Conservation (phyloP, 2,113 vertebrate genomes). For the Murina feae region DNA sequence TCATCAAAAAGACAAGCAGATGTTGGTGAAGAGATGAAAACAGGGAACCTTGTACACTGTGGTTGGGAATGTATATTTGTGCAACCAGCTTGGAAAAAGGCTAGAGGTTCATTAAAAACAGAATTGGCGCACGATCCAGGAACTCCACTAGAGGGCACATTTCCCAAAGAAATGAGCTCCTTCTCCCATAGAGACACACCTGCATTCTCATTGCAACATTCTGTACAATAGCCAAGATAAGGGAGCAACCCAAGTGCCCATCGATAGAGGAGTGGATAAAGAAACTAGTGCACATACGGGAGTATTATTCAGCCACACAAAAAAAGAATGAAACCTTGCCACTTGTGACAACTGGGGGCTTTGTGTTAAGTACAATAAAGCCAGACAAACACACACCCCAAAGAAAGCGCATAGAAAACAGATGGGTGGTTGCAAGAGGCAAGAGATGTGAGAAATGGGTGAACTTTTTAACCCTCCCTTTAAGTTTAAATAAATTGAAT, state of each 20-base stretch:
- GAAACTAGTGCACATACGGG: not conserved
- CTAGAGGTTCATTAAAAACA: not conserved
- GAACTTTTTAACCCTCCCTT: not conserved
- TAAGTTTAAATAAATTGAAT: not conserved
- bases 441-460: not conserved
- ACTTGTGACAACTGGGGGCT: not conserved
- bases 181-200: not conserved
- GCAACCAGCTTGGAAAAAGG: not conserved
- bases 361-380: not conserved
- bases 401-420: not conserved
- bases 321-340: not conserved
- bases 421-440: not conserved
- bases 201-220: not conserved
- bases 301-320: not conserved
- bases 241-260: not conserved
- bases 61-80: not conserved
- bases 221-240: not conserved
- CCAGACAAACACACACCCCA: not conserved
- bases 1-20: not conserved
- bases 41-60: not conserved
- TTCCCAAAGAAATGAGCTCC: not conserved
- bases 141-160: not conserved
- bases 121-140: not conserved
- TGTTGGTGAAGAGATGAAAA: not conserved
- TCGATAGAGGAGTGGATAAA: not conserved